Evolutionary conservation across 2,797 vertebrate species (phyloP).

Genomic region (Luscinia megarhynchos): DNA sequence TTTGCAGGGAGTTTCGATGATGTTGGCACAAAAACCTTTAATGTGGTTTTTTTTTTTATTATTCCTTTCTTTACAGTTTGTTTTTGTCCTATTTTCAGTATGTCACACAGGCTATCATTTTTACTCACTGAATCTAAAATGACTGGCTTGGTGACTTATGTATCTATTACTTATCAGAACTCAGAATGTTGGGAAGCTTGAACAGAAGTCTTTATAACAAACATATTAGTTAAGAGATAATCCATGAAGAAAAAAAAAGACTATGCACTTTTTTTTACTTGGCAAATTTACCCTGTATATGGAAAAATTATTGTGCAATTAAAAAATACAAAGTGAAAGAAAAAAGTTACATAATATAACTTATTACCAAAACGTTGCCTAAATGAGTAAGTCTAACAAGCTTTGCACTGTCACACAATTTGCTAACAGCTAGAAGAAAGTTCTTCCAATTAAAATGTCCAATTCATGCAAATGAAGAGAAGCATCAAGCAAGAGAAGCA

Average conservation of each 20-base stretch:
- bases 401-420: not conserved
- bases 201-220: not conserved
- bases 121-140: not conserved
- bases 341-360: not conserved
- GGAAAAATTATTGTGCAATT: not conserved
- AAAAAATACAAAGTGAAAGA: not conserved
- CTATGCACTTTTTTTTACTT: not conserved
- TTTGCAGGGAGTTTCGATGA: not conserved
- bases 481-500: not conserved
- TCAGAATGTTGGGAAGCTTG: not conserved
- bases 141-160: not conserved
- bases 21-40: not conserved
- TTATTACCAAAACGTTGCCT: not conserved
- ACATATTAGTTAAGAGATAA: not conserved
- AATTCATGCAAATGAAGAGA: not conserved
- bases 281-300: not conserved
- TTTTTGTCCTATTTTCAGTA: not conserved
- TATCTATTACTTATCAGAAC: not conserved
- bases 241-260: not conserved
- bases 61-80: not conserved
- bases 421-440: not conserved
- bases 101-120: not conserved
- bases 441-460: not conserved
- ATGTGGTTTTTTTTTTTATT: not conserved
- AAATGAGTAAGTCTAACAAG: not conserved